Evolutionary conservation across 2,888 invertebrate genomes (phyloP).

Genomic region (Linyphia triangularis): DNA sequence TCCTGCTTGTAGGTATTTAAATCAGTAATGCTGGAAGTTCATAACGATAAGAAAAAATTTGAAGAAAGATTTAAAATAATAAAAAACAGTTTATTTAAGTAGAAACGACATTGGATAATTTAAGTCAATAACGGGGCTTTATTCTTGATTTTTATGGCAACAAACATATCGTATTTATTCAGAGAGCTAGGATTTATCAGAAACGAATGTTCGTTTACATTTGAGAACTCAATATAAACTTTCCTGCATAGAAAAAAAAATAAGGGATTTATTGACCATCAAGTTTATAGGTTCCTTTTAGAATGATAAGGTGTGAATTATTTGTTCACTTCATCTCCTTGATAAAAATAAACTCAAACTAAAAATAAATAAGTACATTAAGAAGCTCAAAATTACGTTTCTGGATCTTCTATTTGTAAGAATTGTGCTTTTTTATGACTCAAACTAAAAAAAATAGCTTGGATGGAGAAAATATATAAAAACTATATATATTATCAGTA

Average conservation of each 20-base stretch:
- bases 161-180: too few relatives aligned
- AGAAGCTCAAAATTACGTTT: conserved; percentile 62
- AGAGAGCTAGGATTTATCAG: not conserved
- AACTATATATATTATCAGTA: conserved; percentile 60
- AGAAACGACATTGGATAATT: too few relatives aligned
- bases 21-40: too few relatives aligned
- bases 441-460: conserved; percentile 39
- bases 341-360: conserved; percentile 31
- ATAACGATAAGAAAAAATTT: too few relatives aligned
- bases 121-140: not conserved
- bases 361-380: conserved; percentile 53
- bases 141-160: not conserved
- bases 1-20: too few relatives aligned
- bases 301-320: conserved; percentile 58
- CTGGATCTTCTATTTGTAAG: conserved; percentile 47
- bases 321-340: conserved; percentile 33
- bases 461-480: conserved; percentile 16
- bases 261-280: conserved; percentile 45
- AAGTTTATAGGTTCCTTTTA: conserved; percentile 53
- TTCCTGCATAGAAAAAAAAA: not conserved
- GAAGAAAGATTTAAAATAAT: too few relatives aligned
- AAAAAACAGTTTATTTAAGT: too few relatives aligned
- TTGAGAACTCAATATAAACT: not conserved
- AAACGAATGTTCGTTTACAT: conserved; percentile 32
- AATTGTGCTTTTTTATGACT: conserved; percentile 50